phyloP scores from a whole-genome alignment of 2,888 invertebrate genomes.

The Hipparchia semele region DNA sequence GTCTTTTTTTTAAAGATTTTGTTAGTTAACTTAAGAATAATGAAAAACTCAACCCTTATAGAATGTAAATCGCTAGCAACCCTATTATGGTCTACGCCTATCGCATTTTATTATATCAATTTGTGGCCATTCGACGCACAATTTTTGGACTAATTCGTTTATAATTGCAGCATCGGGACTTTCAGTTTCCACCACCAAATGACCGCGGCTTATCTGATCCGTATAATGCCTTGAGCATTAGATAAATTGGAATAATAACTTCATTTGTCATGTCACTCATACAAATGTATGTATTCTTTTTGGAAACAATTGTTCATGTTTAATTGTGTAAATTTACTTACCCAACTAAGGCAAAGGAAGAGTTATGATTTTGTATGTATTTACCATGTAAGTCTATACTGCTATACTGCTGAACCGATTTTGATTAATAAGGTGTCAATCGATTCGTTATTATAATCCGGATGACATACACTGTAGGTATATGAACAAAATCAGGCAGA shows the following conservation, averaged over 20 bases:
- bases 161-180: slow-evolving; percentile 77
- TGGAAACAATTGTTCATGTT: background rate
- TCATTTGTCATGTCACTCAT: slow-evolving; percentile 31
- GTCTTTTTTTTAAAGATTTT: too few relatives aligned
- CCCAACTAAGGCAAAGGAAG: background rate
- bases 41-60: background rate
- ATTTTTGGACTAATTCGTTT: slow-evolving; percentile 80
- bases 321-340: background rate
- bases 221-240: slow-evolving; percentile 38
- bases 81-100: slow-evolving; percentile 44
- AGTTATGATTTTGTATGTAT: too few relatives aligned
- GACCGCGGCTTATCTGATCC: slow-evolving; percentile 64
- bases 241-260: slow-evolving; percentile 36
- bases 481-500: too few relatives aligned
- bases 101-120: slow-evolving; percentile 82
- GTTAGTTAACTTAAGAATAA: too few relatives aligned
- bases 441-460: too few relatives aligned
- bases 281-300: slow-evolving; percentile 17
- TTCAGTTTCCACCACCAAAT: slow-evolving; percentile 61
- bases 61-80: slow-evolving; percentile 33
- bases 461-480: too few relatives aligned
- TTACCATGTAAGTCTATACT: too few relatives aligned
- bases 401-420: too few relatives aligned
- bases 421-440: too few relatives aligned
- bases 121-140: slow-evolving; percentile 79